Conservation (phyloP, 2,113 vertebrate genomes). For the Cryptomyrus ogoouensis region DNA sequence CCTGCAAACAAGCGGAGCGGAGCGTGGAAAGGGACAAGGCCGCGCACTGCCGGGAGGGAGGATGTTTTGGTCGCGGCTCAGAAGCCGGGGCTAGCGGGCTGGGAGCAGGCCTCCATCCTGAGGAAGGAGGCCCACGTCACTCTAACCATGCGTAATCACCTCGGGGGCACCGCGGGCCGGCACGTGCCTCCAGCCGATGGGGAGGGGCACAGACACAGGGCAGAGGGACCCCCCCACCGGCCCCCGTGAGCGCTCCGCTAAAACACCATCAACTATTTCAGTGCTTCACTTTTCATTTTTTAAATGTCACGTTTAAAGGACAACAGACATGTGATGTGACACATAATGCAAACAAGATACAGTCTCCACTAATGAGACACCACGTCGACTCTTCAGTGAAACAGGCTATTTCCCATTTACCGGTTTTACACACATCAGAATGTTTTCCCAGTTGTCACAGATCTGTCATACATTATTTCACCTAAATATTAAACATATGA, state of each 20-base stretch:
- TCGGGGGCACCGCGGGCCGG: slow-evolving; percentile 15
- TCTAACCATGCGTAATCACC: slow-evolving; percentile 10
- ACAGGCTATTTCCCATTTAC: not conserved
- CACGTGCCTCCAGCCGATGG: slow-evolving; percentile 24
- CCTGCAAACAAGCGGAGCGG: slow-evolving; percentile 46
- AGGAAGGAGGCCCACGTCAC: slow-evolving; percentile 62
- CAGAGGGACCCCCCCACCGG: not conserved
- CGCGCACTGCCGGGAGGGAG: slow-evolving; percentile 44
- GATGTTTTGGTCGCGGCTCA: slow-evolving; percentile 64
- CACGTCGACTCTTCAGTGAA: not conserved
- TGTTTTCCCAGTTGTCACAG: not conserved
- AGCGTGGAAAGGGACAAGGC: slow-evolving; percentile 51
- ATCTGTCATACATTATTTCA: not conserved
- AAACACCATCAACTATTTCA: not conserved
- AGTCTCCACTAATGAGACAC: not conserved
- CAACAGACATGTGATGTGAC: not conserved
- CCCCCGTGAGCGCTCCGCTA: not conserved
- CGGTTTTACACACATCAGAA: not conserved
- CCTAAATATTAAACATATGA: not conserved
- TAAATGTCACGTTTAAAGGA: not conserved
- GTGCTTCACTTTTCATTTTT: not conserved
- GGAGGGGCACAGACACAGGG: not conserved
- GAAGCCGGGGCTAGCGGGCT: slow-evolving; percentile 37
- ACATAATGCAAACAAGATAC: not conserved
- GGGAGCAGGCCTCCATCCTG: slow-evolving; percentile 58